These are phyloP conservation scores for Chironomus tepperi DNA, from an alignment of 1,140 invertebrate species.

Conservation along the genomic window DNA sequence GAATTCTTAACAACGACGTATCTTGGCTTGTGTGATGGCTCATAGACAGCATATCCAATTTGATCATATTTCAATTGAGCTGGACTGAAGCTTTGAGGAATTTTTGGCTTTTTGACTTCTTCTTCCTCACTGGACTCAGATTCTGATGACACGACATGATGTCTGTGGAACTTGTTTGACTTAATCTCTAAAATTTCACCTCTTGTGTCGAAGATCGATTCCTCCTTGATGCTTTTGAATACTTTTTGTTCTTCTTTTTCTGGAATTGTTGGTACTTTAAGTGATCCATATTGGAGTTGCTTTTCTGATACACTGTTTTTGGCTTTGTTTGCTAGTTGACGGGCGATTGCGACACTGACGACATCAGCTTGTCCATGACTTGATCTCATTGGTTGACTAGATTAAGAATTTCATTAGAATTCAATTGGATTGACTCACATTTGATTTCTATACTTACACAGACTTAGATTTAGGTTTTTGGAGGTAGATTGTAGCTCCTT, in stretches of 20 bases:
- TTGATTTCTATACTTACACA: not conserved
- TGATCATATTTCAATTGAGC: not conserved
- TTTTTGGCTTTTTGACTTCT: not conserved
- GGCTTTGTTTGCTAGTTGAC: not conserved
- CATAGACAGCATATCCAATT: not conserved
- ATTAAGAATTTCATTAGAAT: not conserved
- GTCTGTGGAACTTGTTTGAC: not conserved
- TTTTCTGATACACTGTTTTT: not conserved
- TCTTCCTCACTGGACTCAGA: not conserved
- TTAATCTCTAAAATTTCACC: constrained; percentile 4
- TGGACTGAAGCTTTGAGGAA: not conserved
- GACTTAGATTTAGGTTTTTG: not conserved
- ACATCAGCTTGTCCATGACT: constrained; percentile 3
- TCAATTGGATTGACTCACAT: not conserved
- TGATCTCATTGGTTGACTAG: not conserved
- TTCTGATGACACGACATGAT: not conserved
- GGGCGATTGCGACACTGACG: constrained; percentile 8
- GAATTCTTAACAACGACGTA: not conserved
- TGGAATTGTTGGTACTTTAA: not conserved
- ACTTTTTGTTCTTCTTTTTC: not conserved
- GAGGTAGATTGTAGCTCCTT: not conserved
- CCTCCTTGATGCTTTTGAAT: not conserved
- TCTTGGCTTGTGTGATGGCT: not conserved
- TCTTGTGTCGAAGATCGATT: not conserved
- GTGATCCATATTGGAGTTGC: not conserved